These are phyloP conservation scores for Cassiopea andromeda DNA, from an alignment of 30 jellyfish, hydroid and myxozoan genomes.

Conservation along the genomic window DNA sequence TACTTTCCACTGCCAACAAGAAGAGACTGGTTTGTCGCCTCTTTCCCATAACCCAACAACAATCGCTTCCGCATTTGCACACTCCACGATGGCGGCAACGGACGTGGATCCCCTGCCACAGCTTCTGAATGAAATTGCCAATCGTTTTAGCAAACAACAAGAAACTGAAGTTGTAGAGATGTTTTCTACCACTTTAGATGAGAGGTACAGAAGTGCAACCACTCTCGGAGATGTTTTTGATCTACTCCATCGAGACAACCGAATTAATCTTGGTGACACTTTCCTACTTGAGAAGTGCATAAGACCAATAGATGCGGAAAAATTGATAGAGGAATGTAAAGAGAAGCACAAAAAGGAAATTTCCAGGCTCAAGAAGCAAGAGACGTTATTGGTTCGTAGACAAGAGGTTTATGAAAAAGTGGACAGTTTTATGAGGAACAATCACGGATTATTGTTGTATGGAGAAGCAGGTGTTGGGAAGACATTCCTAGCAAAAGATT, in stretches of 20 bases:
- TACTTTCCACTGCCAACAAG: too few relatives aligned
- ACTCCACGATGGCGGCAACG: constrained; percentile 16
- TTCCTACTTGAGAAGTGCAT: constrained; percentile 23
- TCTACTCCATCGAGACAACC: constrained; percentile 29
- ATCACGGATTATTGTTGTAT: constrained; percentile 42
- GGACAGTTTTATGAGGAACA: constrained; percentile 19
- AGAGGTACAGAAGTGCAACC: constrained; percentile 2
- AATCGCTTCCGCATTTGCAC: too few relatives aligned
- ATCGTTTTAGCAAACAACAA: not conserved
- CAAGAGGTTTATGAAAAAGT: constrained; percentile 7
- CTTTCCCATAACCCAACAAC: too few relatives aligned
- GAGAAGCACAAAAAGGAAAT: constrained; percentile 22
- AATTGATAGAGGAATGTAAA: constrained; percentile 6
- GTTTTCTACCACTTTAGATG: constrained; percentile 19
- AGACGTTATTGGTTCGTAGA: constrained; percentile 9
- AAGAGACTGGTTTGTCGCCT: too few relatives aligned
- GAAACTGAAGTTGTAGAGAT: not conserved
- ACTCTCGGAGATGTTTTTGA: constrained; percentile 4
- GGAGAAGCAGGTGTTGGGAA: constrained; percentile 56
- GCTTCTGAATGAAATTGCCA: not conserved
- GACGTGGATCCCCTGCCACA: constrained; percentile 11
- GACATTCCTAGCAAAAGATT: constrained; percentile 44
- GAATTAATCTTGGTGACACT: constrained; percentile 14
- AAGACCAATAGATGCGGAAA: not conserved
- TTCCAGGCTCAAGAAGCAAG: constrained; percentile 21